These are phyloP conservation scores for Trileptium ribeirensis DNA, from an alignment of 2,888 invertebrate species.

Conservation along the genomic window DNA sequence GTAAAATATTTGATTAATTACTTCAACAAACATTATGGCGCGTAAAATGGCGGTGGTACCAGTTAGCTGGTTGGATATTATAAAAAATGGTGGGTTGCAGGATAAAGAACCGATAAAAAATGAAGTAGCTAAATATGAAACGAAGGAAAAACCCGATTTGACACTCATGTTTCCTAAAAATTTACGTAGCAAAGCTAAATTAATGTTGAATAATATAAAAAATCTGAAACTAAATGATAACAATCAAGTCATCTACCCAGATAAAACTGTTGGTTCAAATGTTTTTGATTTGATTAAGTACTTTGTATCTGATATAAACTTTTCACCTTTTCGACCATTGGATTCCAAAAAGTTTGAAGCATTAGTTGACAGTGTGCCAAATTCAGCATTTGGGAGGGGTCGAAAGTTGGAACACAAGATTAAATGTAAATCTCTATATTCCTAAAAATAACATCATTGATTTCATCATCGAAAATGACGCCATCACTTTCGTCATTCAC, in stretches of 20 bases:
- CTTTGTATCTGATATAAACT: background rate
- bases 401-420: no score
- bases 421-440: background rate
- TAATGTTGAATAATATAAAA: background rate
- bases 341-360: background rate
- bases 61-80: background rate
- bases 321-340: background rate
- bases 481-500: no score
- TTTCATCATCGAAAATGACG: no score
- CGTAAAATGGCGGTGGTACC: background rate
- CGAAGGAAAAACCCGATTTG: background rate
- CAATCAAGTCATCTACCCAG: background rate
- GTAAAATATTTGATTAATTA: background rate
- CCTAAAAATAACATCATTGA: background rate
- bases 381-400: background rate
- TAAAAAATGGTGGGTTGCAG: background rate
- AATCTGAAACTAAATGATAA: background rate
- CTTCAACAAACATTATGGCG: background rate
- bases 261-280: background rate
- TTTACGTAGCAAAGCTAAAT: background rate
- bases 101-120: background rate
- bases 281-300: background rate
- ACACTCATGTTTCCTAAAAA: background rate
- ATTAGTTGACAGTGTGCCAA: background rate
- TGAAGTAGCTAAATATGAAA: background rate